phyloP scores from a whole-genome alignment of 2,888 invertebrate species.

The Desoria tigrina region DNA sequence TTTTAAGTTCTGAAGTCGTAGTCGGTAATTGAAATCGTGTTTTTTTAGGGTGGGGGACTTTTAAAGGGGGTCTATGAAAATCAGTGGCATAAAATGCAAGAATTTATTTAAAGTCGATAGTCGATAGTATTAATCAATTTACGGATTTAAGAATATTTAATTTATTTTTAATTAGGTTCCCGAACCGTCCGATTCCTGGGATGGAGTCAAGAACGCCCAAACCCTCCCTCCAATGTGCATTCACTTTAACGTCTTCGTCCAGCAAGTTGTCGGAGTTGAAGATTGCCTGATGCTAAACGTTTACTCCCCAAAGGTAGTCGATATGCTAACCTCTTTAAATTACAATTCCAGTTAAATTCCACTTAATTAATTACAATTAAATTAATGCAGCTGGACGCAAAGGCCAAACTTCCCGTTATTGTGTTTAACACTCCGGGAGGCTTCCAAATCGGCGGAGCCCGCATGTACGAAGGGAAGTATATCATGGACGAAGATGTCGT shows the following conservation, averaged over 20 bases:
- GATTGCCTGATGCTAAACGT: constrained; percentile 34
- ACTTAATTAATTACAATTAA: neutral
- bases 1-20: too few relatives aligned
- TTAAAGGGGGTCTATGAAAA: too few relatives aligned
- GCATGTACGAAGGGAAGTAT: constrained; percentile 23
- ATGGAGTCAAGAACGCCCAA: constrained; percentile 21
- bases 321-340: neutral
- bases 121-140: too few relatives aligned
- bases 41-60: too few relatives aligned
- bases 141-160: too few relatives aligned
- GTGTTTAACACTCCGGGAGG: constrained; percentile 34
- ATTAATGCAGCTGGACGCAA: neutral
- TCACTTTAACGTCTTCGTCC: constrained; percentile 25
- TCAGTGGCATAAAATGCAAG: too few relatives aligned
- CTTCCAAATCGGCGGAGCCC: constrained; percentile 25
- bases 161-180: too few relatives aligned
- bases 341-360: too few relatives aligned
- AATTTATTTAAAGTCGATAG: too few relatives aligned
- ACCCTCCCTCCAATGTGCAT: constrained; percentile 28
- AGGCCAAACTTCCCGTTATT: constrained; percentile 33
- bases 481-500: constrained; percentile 38
- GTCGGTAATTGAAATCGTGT: too few relatives aligned
- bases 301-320: constrained; percentile 25
- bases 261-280: constrained; percentile 26
- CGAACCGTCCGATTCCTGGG: too few relatives aligned